A percentile compares a stretch with the other conserved stretches of the same genome.
Evolutionary conservation across 2,888 invertebrate genomes (phyloP).

Genomic region (Chymomyza procnemis): DNA sequence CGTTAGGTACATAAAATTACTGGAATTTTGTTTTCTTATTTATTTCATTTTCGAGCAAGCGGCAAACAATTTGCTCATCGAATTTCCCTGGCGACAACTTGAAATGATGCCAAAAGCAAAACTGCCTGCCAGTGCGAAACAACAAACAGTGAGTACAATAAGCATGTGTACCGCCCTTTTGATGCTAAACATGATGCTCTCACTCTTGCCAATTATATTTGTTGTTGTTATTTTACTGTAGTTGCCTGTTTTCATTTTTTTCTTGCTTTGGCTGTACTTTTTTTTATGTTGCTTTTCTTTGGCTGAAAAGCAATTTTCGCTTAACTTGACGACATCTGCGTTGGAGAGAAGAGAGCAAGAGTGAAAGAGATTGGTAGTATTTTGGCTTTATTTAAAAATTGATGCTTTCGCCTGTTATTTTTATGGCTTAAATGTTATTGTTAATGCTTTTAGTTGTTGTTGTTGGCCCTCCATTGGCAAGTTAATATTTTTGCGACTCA

Average conservation of each 20-base stretch:
- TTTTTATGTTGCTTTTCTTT: background rate
- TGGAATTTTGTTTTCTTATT: background rate
- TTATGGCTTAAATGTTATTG: slow-evolving; percentile 39
- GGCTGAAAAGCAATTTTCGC: slow-evolving; percentile 16
- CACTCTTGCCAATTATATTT: background rate
- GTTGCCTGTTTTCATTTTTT: slow-evolving; percentile 1
- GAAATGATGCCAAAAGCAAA: slow-evolving; percentile 21
- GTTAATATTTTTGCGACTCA: slow-evolving; percentile 43
- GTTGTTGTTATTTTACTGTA: background rate
- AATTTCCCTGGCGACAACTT: slow-evolving; percentile 53
- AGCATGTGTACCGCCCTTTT: background rate
- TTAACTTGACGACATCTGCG: background rate
- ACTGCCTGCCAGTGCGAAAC: background rate
- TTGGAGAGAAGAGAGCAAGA: background rate
- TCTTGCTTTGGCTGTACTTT: background rate
- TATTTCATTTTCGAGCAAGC: slow-evolving; percentile 13
- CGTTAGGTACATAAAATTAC: background rate
- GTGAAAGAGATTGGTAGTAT: background rate
- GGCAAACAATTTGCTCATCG: slow-evolving; percentile 12
- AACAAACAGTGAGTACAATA: background rate
- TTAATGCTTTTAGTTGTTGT: slow-evolving; percentile 22
- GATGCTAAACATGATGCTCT: background rate
- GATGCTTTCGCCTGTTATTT: slow-evolving; percentile 47
- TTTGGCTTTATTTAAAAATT: slow-evolving; percentile 38
- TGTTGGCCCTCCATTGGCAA: slow-evolving; percentile 18